Evolutionary conservation across 2,888 invertebrate species (phyloP).

Genomic region (Tridacna gigas): DNA sequence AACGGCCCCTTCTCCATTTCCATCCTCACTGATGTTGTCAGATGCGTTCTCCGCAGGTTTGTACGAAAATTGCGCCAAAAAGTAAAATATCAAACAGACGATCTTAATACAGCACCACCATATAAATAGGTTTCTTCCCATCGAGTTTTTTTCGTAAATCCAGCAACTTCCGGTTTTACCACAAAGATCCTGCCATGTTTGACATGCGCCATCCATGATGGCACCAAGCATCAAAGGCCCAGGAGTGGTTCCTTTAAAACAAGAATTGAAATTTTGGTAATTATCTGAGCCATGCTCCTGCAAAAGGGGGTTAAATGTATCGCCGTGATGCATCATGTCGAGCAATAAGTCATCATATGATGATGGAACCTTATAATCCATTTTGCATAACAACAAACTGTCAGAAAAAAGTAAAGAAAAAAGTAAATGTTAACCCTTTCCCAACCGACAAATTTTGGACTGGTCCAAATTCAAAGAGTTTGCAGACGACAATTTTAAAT

Average conservation of each 20-base stretch:
- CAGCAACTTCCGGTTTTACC: slow-evolving; percentile 65
- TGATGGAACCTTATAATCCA: too few relatives aligned
- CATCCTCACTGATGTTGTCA: neutral
- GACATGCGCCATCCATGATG: slow-evolving; percentile 70
- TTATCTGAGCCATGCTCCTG: too few relatives aligned
- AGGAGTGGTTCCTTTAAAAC: slow-evolving; percentile 63
- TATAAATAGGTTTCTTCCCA: slow-evolving; percentile 68
- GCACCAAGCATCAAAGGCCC: slow-evolving; percentile 68
- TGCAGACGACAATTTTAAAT: too few relatives aligned
- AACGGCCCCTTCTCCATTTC: slow-evolving; percentile 3
- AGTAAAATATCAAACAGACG: slow-evolving; percentile 59
- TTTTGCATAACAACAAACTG: too few relatives aligned
- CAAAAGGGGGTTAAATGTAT: too few relatives aligned
- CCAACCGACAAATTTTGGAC: too few relatives aligned
- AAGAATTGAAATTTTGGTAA: neutral
- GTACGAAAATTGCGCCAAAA: slow-evolving; percentile 66
- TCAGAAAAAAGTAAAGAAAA: too few relatives aligned
- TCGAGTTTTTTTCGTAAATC: slow-evolving; percentile 68
- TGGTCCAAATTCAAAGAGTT: too few relatives aligned
- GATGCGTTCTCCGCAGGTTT: slow-evolving; percentile 33
- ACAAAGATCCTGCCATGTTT: slow-evolving; percentile 67
- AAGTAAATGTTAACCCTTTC: too few relatives aligned
- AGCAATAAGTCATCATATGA: too few relatives aligned
- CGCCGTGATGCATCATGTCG: too few relatives aligned
- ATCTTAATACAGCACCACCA: slow-evolving; percentile 70